Evolutionary conservation across 2,888 invertebrate genomes (phyloP), one percentile per base, ranked within the genome.

Genomic region (Camptogramma bilineatum): DNA sequence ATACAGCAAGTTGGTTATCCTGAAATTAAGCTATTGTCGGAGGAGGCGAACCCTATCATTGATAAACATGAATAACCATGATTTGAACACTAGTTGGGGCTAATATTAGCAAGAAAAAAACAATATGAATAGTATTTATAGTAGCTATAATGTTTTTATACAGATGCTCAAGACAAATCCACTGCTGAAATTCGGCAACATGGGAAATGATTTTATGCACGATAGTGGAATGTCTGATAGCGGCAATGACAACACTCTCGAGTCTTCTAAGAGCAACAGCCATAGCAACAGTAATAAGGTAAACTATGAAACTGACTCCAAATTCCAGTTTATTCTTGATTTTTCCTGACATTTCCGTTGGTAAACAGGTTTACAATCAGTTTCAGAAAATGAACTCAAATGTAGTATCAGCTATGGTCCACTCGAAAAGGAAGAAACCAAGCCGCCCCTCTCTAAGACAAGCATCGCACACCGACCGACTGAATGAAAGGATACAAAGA

Each of bases 121-220:
- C n/a, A n/a, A n/a, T n/a, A n/a, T n/a, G n/a, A n/a, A n/a, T n/a
- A n/a, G n/a, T n/a, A n/a, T n/a, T n/a, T n/a, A n/a, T n/a, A n/a
- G n/a, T n/a, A n/a, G n/a, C n/a, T n/a, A n/a, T n/a, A 46, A 34
- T 28, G n/a, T 24, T 73, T 57, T 19, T 21, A 88, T 84, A 3
- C 77, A 93, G 92, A 85, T 86, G 78, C 66, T 92, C 66, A 93
- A 92, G 79, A 89, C 89, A 0, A 93, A 93, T 78, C 93, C 93
- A 4, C 74, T 93, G 58, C 66, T 93, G 58, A 85, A 86, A 65
- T 73, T 93, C 63, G 87, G 86, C 44, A 83, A 76, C 53, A 76
- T 88, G 76, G 80, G 81, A 7, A 83, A 78, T 54, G 88, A 91
- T 52, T 89, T 84, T 56, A 72, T 84, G 59, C 79, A 85, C 64